Conservation (phyloP, 2,797 vertebrate species). For the Buceros bicornis region DNA sequence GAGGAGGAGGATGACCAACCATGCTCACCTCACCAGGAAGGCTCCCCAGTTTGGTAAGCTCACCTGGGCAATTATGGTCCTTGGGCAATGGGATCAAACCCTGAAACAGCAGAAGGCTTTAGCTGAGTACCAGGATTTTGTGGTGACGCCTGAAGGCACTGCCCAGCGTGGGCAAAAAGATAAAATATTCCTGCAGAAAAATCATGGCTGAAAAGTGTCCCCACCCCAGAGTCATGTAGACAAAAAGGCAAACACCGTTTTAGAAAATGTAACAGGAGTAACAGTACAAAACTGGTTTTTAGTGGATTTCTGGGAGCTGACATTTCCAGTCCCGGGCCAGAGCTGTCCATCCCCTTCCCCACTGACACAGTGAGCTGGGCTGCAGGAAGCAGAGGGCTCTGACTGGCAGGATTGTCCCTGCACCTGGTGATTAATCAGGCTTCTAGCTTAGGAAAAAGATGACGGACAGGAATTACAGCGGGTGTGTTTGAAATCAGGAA, state of each 20-base stretch:
- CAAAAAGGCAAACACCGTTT: not conserved
- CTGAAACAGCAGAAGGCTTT: not conserved
- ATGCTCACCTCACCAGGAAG: not conserved
- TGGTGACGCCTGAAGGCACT: not conserved
- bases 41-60: not conserved
- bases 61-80: not conserved
- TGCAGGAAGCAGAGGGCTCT: not conserved
- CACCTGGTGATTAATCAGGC: not conserved
- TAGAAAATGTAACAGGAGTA: not conserved
- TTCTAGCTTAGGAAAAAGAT: not conserved
- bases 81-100: not conserved
- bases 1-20: not conserved
- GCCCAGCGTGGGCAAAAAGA: too few species aligned
- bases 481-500: not conserved
- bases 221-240: not conserved
- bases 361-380: rapidly evolving
- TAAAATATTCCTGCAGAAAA: not conserved
- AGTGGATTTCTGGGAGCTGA: not conserved
- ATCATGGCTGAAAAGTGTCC: not conserved
- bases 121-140: not conserved
- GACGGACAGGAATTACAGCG: slow-evolving; percentile 22
- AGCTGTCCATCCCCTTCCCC: not conserved
- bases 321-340: not conserved
- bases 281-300: not conserved
- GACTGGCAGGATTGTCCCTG: not conserved